Base-by-base conservation (phyloP, 2,888 invertebrate genomes). In the Drosophila algonquin region DNA sequence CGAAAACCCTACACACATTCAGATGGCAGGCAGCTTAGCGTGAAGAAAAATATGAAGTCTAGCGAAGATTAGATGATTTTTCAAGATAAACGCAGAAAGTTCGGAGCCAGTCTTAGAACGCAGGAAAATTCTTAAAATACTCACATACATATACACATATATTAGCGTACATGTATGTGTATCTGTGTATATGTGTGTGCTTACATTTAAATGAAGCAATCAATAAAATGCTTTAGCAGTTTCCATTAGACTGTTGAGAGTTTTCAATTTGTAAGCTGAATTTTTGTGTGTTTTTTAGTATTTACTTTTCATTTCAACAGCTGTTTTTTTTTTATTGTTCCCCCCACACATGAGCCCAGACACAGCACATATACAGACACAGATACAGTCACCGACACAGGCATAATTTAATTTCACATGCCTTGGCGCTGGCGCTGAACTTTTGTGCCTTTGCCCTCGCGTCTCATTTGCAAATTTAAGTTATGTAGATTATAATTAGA, bases 401-500 rank as follows among this genome's bases (percentile, higher is more conserved):
- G 60, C 70, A 86, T 83, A 80, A 86, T 88, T 83, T 83, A 75
- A 83, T 88, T 82, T 86, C 87, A 82, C 83, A 80, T 88, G 88
- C 84, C 81, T 75, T 68, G 79, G 81, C 53, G 21, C 21, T 21
- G 63, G 73, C 83, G 59, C 58, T 70, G 53, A 84, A 84, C 83
- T 84, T 75, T 87, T 81, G 84, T 40, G 55, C 59, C 70, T 69
- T 72, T 70, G 71, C 84, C 87, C 70, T 71, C 81, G 77, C 76
- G 75, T 79, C 70, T 80, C 70, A 73, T 77, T 81, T 73, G 81
- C 87, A 80, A 67, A 87, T 86, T 87, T 86, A 86, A 86, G 89
- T 86, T 86, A 86, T 86, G 85, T 87, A 81, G 89, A 87, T 86
- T 86, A 86, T 86, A 86, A 86, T 86, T 86, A 86, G 89, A 86